Base-by-base conservation (phyloP, 2,113 vertebrate genomes). In the Corynorhinus townsendii region DNA sequence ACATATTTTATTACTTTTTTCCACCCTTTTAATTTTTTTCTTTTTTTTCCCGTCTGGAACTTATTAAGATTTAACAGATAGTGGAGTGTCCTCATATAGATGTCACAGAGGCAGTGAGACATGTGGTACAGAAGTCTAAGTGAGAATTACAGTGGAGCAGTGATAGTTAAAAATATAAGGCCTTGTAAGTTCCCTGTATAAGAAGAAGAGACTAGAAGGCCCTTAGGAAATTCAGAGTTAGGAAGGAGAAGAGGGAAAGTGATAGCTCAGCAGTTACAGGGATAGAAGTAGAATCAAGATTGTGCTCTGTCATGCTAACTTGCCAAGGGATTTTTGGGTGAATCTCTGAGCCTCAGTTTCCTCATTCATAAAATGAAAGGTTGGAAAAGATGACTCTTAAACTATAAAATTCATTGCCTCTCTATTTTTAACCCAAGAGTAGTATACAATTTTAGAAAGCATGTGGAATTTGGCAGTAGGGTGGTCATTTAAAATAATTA, bases 321-420 rank as follows among this genome's bases (percentile, higher is more conserved):
- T 52, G n/a, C 83, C 64, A 52, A 88, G 64, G 33, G 33, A 26
- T n/a, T 86, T 89, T 89, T 76, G 0, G 38, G 56, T 68, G 47
- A 84, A 43, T 75, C 82, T 90, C 64, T 83, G 40, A 68, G 64
- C 47, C 2, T 26, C 47, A 83, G 11, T 91, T 47, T 86, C 49
- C 73, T 95, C 79, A 56, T 89, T 91, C 62, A 66, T 52, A 66
- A 95, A 88, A 91, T 86, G 40, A 86, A 85, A 96, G 62, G 43
- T 86, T 91, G 33, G 59, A 22, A 77, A 87, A 86, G 56, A 89
- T 76, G 28, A 81, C 26, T 83, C 52, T 90, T 90, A 16, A 76
- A 35, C 52, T 75, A 66, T 76, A 85, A 83, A 80, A 91, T 56
- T 72, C 52, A 45, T 62, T 28, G 2, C 88, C 73, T 91, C 82